Base-by-base conservation (phyloP, 2,113 vertebrate species). In the Synodontis membranacea region DNA sequence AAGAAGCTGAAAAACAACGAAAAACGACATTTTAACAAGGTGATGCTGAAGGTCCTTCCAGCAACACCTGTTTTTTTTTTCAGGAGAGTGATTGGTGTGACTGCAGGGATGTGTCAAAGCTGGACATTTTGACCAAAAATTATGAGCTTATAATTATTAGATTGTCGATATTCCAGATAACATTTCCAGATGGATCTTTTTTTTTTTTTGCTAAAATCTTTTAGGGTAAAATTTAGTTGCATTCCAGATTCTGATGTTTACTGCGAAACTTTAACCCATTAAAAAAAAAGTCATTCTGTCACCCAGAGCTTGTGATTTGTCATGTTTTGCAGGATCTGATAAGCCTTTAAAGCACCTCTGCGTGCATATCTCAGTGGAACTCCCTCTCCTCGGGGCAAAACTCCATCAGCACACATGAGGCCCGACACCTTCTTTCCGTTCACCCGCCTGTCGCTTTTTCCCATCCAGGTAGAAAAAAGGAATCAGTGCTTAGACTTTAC, bases 341-440 rank as follows among this genome's bases (percentile, higher is more conserved):
- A 87, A 66, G 56, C n/a, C 8, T 83, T 52, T 62, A 48, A 62
- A n/a, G 37, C 80, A 64, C 31, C 23, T 46, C 72, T 87, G 80
- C 56, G 54, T 78, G 84, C 12, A 46, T 64, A 66, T 37, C 56
- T 60, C n/a, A n/a, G 1, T 23, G 80, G 42, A 60, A 62, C 80
- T 46, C 86, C 86, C 54, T 62, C 3, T 31, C 86, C 80, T 25
- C 1, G 54, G 56, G 86, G 42, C 78, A 82, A 82, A 75, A 82
- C 52, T 82, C 14, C 14, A 62, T n/a, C 17, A n/a, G 25, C 62
- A 80, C 66, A 62, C 64, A 81, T 5, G 14, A 15, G 58, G 44
- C 2, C 60, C 34, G 28, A 34, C n/a, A 52, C 64, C 82, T 52
- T 79, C 19, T 37, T 25, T 23, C 58, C 14, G 21, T 34, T 48